These are phyloP conservation scores for Tipula confusa DNA, from an alignment of 2,888 invertebrate genomes.

Conservation along the genomic window DNA sequence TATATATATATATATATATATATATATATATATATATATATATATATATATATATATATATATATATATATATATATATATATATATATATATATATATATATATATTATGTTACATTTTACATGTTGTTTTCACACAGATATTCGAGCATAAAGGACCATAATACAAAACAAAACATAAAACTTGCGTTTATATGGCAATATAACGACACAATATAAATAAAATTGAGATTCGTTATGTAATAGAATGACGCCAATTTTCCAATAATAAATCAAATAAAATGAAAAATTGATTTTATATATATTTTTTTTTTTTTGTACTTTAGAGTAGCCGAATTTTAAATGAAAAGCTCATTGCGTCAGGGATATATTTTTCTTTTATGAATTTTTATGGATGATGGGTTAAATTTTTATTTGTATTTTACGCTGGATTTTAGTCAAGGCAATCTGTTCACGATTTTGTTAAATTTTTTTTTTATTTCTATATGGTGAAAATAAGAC, in stretches of 20 bases:
- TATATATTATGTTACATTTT: too few relatives aligned
- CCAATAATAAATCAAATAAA: conserved; percentile 7
- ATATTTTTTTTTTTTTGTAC: background rate
- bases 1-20: too few relatives aligned
- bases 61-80: too few relatives aligned
- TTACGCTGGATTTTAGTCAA: background rate
- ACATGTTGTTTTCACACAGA: background rate
- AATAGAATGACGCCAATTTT: background rate
- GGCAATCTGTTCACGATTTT: background rate
- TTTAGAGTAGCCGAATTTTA: background rate
- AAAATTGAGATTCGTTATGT: background rate
- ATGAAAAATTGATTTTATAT: conserved; percentile 14
- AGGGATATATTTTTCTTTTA: background rate
- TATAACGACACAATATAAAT: background rate
- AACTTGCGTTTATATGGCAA: background rate
- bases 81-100: too few relatives aligned
- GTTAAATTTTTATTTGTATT: background rate
- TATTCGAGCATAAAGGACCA: background rate
- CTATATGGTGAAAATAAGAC: background rate
- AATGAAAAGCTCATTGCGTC: background rate
- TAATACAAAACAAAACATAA: background rate
- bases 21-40: too few relatives aligned
- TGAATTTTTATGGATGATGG: background rate
- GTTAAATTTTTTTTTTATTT: background rate
- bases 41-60: too few relatives aligned